phyloP scores from a whole-genome alignment of 2,113 vertebrate genomes.

The Todiramphus saurophagus region DNA sequence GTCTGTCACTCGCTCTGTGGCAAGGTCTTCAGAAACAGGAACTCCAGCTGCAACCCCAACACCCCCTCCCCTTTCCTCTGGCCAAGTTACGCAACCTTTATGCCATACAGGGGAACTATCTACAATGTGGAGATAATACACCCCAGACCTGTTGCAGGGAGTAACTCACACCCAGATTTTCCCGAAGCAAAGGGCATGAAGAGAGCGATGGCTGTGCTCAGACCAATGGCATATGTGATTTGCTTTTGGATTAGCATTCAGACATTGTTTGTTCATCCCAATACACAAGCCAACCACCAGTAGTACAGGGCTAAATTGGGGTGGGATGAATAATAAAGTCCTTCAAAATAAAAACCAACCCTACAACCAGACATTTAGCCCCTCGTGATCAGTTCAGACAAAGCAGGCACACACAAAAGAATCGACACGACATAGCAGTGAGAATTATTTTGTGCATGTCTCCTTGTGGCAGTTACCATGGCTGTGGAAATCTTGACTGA shows the following conservation, averaged over 20 bases:
- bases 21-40: slow-evolving; percentile 39
- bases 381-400: slow-evolving; percentile 6
- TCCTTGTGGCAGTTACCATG: slow-evolving; percentile 36
- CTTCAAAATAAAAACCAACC: background rate
- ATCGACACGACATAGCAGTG: slow-evolving; percentile 8
- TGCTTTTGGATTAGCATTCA: slow-evolving; percentile 8
- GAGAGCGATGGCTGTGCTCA: background rate
- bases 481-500: slow-evolving; percentile 46
- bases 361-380: background rate
- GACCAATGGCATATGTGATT: background rate
- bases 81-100: background rate
- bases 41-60: background rate
- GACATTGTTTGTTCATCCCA: slow-evolving; percentile 16
- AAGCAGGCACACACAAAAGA: background rate
- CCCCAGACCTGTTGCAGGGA: background rate
- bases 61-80: background rate
- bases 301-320: slow-evolving; percentile 6
- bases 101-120: background rate
- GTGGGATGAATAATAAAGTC: background rate
- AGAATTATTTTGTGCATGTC: slow-evolving; percentile 55
- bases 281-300: background rate
- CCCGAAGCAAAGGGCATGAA: background rate
- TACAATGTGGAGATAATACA: background rate
- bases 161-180: background rate
- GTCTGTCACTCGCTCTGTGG: background rate